Evolutionary conservation across 2,113 vertebrate species (phyloP).

Genomic region (Anarrhichthys ocellatus): DNA sequence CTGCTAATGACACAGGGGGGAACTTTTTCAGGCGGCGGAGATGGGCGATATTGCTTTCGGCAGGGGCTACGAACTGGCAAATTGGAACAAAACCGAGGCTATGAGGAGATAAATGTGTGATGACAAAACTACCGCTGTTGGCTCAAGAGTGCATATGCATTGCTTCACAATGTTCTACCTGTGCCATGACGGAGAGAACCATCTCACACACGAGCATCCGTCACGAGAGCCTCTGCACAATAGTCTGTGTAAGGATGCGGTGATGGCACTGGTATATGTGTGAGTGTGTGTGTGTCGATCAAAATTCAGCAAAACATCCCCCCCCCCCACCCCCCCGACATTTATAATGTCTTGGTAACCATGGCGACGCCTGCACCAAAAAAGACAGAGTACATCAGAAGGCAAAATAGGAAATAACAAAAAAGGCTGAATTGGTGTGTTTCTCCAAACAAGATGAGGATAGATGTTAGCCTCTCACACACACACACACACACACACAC

Average conservation of each 20-base stretch:
- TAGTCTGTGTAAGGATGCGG: slow-evolving; percentile 31
- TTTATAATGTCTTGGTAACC: slow-evolving; percentile 64
- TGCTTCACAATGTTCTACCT: slow-evolving; percentile 15
- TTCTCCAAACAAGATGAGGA: slow-evolving; percentile 27
- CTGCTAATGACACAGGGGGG: slow-evolving; percentile 75
- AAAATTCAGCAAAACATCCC: slow-evolving; percentile 36
- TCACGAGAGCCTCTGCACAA: slow-evolving; percentile 9
- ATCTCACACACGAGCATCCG: slow-evolving; percentile 7
- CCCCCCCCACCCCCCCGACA: slow-evolving; percentile 21
- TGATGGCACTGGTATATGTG: neutral
- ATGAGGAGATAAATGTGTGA: slow-evolving; percentile 61
- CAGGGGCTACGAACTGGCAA: slow-evolving; percentile 66
- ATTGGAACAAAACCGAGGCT: slow-evolving; percentile 69
- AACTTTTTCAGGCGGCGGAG: slow-evolving; percentile 65
- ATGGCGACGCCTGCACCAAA: slow-evolving; percentile 53
- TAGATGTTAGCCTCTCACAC: slow-evolving; percentile 31
- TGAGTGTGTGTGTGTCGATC: slow-evolving; percentile 19
- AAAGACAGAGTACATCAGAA: slow-evolving; percentile 14
- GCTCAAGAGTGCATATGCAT: slow-evolving; percentile 23
- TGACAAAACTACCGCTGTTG: slow-evolving; percentile 25
- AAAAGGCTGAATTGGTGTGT: slow-evolving; percentile 33
- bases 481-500: neutral
- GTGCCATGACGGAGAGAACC: neutral
- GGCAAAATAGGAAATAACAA: neutral
- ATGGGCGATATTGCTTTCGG: slow-evolving; percentile 74